These are phyloP conservation scores for Trimorus sp. DNA, from an alignment of 2,888 invertebrate species.

Conservation along the genomic window DNA sequence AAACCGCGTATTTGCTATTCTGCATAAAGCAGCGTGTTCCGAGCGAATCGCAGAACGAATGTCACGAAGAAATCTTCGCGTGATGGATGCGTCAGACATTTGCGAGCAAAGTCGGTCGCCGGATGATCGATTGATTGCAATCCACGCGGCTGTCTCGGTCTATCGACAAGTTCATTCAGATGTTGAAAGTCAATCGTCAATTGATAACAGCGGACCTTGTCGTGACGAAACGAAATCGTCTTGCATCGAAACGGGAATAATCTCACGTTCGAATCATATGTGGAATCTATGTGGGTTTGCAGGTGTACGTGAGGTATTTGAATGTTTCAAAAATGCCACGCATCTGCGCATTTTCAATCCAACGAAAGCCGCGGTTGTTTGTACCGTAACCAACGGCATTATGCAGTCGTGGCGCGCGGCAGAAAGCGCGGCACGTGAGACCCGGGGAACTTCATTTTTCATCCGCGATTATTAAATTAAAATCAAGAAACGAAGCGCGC, in stretches of 20 bases:
- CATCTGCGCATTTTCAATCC: too few relatives aligned
- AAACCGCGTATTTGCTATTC: conserved; percentile 21
- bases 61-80: conserved; percentile 23
- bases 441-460: conserved; percentile 5
- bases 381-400: not conserved
- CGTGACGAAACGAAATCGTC: not conserved
- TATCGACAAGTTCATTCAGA: conserved; percentile 36
- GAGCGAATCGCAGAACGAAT: conserved; percentile 38
- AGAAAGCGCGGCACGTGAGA: not conserved
- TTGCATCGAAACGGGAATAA: too few relatives aligned
- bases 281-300: too few relatives aligned
- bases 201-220: conserved; percentile 33
- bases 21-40: conserved; percentile 21
- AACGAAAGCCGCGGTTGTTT: too few relatives aligned
- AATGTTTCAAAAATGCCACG: too few relatives aligned
- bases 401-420: not conserved
- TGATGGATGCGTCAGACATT: conserved; percentile 36
- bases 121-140: conserved; percentile 48
- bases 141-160: conserved; percentile 15
- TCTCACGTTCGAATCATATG: too few relatives aligned
- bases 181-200: conserved; percentile 41
- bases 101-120: conserved; percentile 16
- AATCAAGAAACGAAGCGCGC: conserved; percentile 20
- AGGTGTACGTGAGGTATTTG: too few relatives aligned
- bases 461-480: conserved; percentile 32